phyloP scores from a whole-genome alignment of 2,113 vertebrate genomes.

The Pycnonotus jocosus region DNA sequence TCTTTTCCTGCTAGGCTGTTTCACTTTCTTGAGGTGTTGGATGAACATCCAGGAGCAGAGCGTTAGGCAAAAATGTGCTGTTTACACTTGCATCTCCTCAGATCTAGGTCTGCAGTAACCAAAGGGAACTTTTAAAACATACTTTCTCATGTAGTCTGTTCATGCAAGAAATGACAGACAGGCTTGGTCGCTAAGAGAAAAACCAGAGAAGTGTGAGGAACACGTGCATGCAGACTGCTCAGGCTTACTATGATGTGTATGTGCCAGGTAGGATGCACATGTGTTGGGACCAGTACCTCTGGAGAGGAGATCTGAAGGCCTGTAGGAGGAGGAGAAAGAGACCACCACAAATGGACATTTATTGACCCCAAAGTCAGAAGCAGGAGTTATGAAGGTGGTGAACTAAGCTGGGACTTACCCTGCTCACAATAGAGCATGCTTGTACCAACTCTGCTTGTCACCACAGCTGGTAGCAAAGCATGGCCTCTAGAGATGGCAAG shows the following conservation, averaged over 20 bases:
- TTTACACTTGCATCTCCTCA: background rate
- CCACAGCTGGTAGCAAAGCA: background rate
- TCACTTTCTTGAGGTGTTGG: background rate
- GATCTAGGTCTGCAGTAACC: background rate
- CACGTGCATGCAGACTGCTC: rapidly evolving
- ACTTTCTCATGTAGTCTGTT: background rate
- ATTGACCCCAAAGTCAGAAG: background rate
- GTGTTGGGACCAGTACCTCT: background rate
- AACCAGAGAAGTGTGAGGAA: background rate
- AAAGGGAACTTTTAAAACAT: background rate
- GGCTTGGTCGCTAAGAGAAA: background rate
- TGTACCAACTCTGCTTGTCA: background rate
- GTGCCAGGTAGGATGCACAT: too few relatives aligned
- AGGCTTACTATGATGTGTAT: background rate
- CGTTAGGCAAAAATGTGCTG: background rate
- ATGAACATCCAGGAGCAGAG: background rate
- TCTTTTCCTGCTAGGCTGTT: background rate
- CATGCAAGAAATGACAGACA: background rate
- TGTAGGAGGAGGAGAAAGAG: background rate
- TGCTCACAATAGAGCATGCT: background rate
- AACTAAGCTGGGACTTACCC: background rate
- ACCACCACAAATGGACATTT: background rate
- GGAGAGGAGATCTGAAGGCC: background rate
- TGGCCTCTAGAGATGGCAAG: background rate
- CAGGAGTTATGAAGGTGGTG: background rate